phyloP scores from a whole-genome alignment of 2,797 vertebrate species.

The Sebastes melanostomus region DNA sequence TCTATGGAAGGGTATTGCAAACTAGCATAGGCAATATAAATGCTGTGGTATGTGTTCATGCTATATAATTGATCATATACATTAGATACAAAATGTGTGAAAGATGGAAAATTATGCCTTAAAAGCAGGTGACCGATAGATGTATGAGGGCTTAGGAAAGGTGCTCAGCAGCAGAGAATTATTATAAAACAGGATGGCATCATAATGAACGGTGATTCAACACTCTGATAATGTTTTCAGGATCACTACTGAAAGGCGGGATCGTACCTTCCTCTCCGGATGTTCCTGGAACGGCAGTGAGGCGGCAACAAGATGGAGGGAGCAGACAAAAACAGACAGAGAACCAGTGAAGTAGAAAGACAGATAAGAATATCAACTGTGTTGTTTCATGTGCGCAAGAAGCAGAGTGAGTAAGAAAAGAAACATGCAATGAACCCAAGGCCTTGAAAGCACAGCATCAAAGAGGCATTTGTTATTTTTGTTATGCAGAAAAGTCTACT shows the following conservation, averaged over 20 bases:
- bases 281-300: constrained; percentile 86
- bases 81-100: constrained; percentile 10
- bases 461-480: background rate
- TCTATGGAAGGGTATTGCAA: background rate
- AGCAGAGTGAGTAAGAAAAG: background rate
- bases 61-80: background rate
- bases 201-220: background rate
- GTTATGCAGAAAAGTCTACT: background rate
- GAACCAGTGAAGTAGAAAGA: constrained; percentile 13
- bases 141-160: background rate
- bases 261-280: constrained; percentile 96
- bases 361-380: background rate
- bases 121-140: background rate
- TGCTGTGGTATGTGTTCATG: background rate
- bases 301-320: constrained; percentile 1
- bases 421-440: constrained; percentile 32
- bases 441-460: constrained; percentile 15
- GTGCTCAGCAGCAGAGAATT: background rate
- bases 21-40: background rate
- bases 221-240: background rate
- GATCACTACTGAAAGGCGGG: constrained; percentile 84
- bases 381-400: background rate
- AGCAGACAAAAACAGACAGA: background rate
- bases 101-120: background rate
- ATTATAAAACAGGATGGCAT: constrained; percentile 45